Evolutionary conservation across 2,888 invertebrate species (phyloP).

Genomic region (Ophioninae sp.): DNA sequence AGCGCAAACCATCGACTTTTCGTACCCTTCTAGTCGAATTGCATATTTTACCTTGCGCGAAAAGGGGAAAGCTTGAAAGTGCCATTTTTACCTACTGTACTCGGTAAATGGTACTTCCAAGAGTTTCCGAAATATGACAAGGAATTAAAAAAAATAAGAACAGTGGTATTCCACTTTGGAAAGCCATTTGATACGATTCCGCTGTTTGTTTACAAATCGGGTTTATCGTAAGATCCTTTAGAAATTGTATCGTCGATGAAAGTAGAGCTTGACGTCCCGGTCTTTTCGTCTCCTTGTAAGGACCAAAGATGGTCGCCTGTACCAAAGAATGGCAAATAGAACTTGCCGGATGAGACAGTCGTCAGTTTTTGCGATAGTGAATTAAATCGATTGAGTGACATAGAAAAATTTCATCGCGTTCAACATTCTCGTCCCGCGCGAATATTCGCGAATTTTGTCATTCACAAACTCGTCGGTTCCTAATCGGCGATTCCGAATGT

Average conservation of each 20-base stretch:
- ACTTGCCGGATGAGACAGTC: neutral
- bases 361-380: neutral
- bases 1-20: too few relatives aligned
- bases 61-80: too few relatives aligned
- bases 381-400: neutral
- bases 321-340: neutral
- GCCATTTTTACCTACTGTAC: too few relatives aligned
- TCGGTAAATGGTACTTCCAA: too few relatives aligned
- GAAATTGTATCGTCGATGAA: neutral
- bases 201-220: too few relatives aligned
- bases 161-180: too few relatives aligned
- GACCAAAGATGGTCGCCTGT: constrained; percentile 30
- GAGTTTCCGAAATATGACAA: too few relatives aligned
- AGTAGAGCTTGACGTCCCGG: neutral
- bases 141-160: too few relatives aligned
- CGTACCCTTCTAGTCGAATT: too few relatives aligned
- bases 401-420: neutral
- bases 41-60: too few relatives aligned
- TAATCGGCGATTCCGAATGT: constrained; percentile 26
- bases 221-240: too few relatives aligned
- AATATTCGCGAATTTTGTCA: neutral
- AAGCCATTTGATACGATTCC: too few relatives aligned
- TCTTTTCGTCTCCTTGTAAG: neutral
- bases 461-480: constrained; percentile 16
- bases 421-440: neutral